These are phyloP conservation scores for Nowickia ferox DNA, from an alignment of 2,888 invertebrate species.

Conservation along the genomic window DNA sequence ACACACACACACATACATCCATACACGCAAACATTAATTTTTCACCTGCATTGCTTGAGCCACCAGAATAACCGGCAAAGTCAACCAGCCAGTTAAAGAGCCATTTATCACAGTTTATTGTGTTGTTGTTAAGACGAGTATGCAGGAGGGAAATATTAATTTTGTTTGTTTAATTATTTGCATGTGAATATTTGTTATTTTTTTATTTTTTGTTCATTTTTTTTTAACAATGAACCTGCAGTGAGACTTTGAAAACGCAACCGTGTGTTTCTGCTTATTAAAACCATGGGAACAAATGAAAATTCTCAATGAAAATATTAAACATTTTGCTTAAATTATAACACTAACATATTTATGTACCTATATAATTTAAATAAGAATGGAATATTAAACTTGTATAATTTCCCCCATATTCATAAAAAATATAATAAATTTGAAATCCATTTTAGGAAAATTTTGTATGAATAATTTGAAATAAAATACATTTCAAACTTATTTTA, in stretches of 20 bases:
- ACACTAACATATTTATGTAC: background rate
- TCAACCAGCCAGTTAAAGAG: constrained; percentile 20
- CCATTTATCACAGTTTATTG: constrained; percentile 55
- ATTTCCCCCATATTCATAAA: too few species aligned
- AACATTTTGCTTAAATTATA: background rate
- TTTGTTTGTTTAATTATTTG: constrained; percentile 17
- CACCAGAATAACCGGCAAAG: constrained; percentile 9
- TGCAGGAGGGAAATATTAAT: background rate
- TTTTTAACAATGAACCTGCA: background rate
- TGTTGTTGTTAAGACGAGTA: constrained; percentile 8
- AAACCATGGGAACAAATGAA: constrained; percentile 15
- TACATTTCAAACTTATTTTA: too few species aligned
- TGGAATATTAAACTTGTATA: background rate
- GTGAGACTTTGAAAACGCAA: constrained; percentile 2
- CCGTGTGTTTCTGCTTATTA: constrained; percentile 21
- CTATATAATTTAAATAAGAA: background rate
- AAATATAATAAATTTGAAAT: too few species aligned
- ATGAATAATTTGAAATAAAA: too few species aligned
- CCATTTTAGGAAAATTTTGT: too few species aligned
- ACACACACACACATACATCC: background rate
- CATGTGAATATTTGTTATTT: constrained; percentile 21
- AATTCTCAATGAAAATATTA: constrained; percentile 7
- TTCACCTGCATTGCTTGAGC: constrained; percentile 40
- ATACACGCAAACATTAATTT: background rate
- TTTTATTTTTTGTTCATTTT: too few species aligned